Percentiles rank a stretch among this genome's conserved stretches.
phyloP scores from a whole-genome alignment of 2,888 invertebrate genomes.

The Phrixothrix hirtus region DNA sequence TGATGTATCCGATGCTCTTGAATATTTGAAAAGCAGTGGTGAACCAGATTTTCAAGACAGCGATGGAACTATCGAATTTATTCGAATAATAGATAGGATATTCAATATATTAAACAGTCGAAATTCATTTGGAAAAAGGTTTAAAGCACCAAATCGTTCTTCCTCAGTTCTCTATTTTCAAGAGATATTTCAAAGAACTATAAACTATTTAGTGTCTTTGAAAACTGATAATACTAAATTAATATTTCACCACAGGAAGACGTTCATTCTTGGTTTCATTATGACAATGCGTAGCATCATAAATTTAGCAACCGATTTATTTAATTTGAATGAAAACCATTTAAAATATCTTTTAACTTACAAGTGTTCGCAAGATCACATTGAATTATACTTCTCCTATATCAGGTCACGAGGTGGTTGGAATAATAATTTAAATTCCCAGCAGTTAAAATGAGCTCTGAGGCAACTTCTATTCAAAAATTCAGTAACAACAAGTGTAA shows the following conservation, averaged over 20 bases:
- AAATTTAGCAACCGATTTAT: no score
- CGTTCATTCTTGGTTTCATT: slow-evolving; percentile 33
- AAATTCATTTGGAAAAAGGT: slow-evolving; percentile 35
- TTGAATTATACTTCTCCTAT: no score
- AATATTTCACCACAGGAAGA: slow-evolving; percentile 23
- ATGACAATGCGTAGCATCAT: no score
- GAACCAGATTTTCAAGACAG: slow-evolving; percentile 24
- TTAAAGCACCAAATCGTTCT: slow-evolving; percentile 28
- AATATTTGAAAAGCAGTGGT: slow-evolving; percentile 21
- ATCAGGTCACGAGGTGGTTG: no score
- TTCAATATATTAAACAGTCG: slow-evolving; percentile 36
- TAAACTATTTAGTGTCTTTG: slow-evolving; percentile 15
- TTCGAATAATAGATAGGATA: slow-evolving; percentile 29
- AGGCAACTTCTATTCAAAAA: no score
- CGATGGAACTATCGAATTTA: slow-evolving; percentile 33
- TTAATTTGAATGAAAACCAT: no score
- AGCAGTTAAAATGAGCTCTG: no score
- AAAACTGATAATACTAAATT: slow-evolving; percentile 25
- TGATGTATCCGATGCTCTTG: slow-evolving; percentile 33
- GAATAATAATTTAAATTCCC: no score
- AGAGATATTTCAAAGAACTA: slow-evolving; percentile 22
- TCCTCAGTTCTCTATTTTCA: slow-evolving; percentile 23
- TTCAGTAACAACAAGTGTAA: no score
- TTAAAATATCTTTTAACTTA: no score
- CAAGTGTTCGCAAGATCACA: no score